A percentile compares a stretch with the other conserved stretches of the same genome.
These are phyloP conservation scores for Melanotaenia duboulayi DNA, from an alignment of 2,113 vertebrate species.

Conservation along the genomic window DNA sequence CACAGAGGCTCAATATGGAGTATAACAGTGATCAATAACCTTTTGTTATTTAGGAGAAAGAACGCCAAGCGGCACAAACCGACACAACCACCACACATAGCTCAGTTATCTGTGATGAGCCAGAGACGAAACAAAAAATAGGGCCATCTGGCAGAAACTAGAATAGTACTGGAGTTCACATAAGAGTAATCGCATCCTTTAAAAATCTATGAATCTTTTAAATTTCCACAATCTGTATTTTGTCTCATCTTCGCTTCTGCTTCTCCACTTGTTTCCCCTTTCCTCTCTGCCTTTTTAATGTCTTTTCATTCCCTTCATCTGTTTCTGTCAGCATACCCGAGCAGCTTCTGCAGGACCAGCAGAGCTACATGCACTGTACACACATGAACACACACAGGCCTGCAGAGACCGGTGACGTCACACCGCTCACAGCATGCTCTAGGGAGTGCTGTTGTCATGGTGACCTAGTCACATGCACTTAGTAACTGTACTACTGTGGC, in stretches of 20 bases:
- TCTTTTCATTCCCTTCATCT: constrained; percentile 6
- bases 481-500: constrained; percentile 51
- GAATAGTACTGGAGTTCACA: constrained; percentile 11
- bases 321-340: neutral
- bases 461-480: constrained; percentile 66
- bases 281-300: neutral
- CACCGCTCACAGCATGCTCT: constrained; percentile 62
- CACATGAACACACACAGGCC: constrained; percentile 22
- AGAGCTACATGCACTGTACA: neutral
- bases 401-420: constrained; percentile 52
- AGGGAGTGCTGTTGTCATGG: constrained; percentile 78
- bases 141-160: constrained; percentile 29
- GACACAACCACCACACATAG: neutral
- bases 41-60: constrained; percentile 20
- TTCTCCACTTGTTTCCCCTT: neutral
- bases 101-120: neutral
- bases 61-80: neutral
- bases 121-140: constrained; percentile 10
- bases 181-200: constrained; percentile 1
- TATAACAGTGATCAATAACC: constrained; percentile 24
- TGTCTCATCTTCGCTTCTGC: neutral
- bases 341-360: neutral
- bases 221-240: neutral
- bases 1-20: constrained; percentile 4
- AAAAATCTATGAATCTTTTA: too few relatives aligned